These are phyloP conservation scores for Andrena chrysosceles DNA, from an alignment of 2,888 invertebrate genomes.

Conservation along the genomic window DNA sequence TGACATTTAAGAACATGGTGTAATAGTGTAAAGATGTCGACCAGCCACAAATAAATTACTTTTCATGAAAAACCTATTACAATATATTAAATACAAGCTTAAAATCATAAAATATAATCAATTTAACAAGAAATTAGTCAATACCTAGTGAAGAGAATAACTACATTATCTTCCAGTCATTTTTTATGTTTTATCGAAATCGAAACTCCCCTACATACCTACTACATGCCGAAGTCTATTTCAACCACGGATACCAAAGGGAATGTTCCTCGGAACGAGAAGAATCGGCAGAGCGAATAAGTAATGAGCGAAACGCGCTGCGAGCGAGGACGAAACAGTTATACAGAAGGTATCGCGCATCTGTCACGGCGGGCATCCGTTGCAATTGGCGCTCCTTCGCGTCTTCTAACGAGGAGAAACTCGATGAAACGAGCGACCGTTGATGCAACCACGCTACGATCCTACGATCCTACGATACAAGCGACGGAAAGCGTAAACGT, in stretches of 20 bases:
- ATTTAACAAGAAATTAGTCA: too few species aligned
- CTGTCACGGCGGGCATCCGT: constrained; percentile 34
- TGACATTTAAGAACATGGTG: too few species aligned
- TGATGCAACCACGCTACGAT: constrained; percentile 44
- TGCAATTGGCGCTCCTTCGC: constrained; percentile 23
- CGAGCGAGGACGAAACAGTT: neutral
- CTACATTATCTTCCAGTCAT: too few species aligned
- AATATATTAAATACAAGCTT: too few species aligned
- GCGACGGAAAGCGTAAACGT: constrained; percentile 28
- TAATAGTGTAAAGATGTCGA: too few species aligned
- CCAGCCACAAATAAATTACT: too few species aligned
- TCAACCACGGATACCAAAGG: neutral
- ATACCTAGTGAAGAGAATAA: too few species aligned
- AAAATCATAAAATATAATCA: too few species aligned
- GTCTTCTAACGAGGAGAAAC: constrained; percentile 65
- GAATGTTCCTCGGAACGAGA: neutral
- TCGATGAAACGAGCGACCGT: constrained; percentile 29
- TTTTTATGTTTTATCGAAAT: too few species aligned
- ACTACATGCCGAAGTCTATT: too few species aligned
- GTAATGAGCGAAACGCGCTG: neutral
- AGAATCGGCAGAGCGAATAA: neutral
- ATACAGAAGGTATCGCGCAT: constrained; percentile 34
- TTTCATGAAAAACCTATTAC: too few species aligned
- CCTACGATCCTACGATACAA: constrained; percentile 1
- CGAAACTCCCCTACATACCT: too few species aligned